A percentile compares a stretch with the other conserved stretches of the same genome.
These are phyloP conservation scores for Empidonax traillii DNA, from an alignment of 2,113 vertebrate species.

Conservation along the genomic window DNA sequence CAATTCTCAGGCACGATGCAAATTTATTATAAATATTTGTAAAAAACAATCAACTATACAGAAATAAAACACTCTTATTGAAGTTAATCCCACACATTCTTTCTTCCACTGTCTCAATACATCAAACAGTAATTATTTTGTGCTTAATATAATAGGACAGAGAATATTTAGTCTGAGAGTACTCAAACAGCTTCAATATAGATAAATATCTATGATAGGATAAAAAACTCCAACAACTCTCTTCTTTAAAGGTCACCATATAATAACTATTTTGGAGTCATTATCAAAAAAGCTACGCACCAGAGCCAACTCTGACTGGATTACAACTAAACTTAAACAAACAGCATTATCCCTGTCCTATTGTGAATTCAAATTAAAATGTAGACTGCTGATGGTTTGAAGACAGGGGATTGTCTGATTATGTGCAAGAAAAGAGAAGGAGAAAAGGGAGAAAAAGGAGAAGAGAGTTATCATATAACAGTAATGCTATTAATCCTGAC, in stretches of 20 bases:
- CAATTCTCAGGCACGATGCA: slow-evolving; percentile 13
- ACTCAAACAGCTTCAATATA: slow-evolving; percentile 12
- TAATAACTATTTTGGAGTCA: not conserved
- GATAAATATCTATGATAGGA: not conserved
- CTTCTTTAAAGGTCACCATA: not conserved
- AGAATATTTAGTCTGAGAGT: slow-evolving; percentile 27
- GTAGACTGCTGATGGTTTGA: not conserved
- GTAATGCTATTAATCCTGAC: not conserved
- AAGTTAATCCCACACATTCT: slow-evolving; percentile 55
- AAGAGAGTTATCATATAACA: not conserved
- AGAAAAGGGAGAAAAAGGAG: not conserved
- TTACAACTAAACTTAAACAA: not conserved
- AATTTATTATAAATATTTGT: slow-evolving; percentile 64
- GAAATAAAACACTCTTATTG: slow-evolving; percentile 33
- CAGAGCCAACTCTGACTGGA: not conserved
- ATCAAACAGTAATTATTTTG: slow-evolving; percentile 41
- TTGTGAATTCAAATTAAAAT: slow-evolving; percentile 3
- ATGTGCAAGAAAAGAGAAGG: not conserved
- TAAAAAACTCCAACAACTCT: not conserved
- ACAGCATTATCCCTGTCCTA: not conserved
- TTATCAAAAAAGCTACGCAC: not conserved
- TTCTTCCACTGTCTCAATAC: slow-evolving; percentile 42
- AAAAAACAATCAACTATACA: slow-evolving; percentile 9
- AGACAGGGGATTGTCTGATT: not conserved
- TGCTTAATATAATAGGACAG: not conserved